A percentile compares a stretch with the other conserved stretches of the same genome.
Evolutionary conservation across 2,113 vertebrate species (phyloP).

Genomic region (Scopus umbretta): DNA sequence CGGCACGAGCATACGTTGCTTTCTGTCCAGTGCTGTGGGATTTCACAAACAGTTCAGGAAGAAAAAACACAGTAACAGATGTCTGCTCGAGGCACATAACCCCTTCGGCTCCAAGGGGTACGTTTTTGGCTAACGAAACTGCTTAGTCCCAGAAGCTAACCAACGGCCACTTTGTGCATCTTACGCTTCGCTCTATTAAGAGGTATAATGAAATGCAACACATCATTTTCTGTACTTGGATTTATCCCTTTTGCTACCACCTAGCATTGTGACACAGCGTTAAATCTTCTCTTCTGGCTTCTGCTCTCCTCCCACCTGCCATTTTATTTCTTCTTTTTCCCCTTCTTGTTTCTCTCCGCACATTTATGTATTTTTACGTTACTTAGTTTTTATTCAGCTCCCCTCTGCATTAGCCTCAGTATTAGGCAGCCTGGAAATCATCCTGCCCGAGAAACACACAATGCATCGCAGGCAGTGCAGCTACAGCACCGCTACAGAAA

Average conservation of each 20-base stretch:
- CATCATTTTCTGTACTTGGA: not conserved
- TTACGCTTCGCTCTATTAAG: not conserved
- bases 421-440: not conserved
- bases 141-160: not conserved
- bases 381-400: not conserved
- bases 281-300: not conserved
- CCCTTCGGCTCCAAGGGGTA: not conserved
- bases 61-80: not conserved
- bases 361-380: not conserved
- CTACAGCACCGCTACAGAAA: not conserved
- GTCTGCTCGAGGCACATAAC: not conserved
- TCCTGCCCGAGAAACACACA: not conserved
- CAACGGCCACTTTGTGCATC: not conserved
- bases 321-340: not conserved
- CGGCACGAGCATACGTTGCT: fast-evolving
- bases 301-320: not conserved
- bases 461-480: fast-evolving
- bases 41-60: not conserved
- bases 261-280: not conserved
- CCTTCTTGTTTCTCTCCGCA: not conserved
- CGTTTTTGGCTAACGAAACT: fast-evolving
- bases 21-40: not conserved
- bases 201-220: not conserved
- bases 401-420: not conserved
- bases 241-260: not conserved